Evolutionary conservation across 2,888 invertebrate genomes (phyloP).

Genomic region (Sarcophaga carnaria): DNA sequence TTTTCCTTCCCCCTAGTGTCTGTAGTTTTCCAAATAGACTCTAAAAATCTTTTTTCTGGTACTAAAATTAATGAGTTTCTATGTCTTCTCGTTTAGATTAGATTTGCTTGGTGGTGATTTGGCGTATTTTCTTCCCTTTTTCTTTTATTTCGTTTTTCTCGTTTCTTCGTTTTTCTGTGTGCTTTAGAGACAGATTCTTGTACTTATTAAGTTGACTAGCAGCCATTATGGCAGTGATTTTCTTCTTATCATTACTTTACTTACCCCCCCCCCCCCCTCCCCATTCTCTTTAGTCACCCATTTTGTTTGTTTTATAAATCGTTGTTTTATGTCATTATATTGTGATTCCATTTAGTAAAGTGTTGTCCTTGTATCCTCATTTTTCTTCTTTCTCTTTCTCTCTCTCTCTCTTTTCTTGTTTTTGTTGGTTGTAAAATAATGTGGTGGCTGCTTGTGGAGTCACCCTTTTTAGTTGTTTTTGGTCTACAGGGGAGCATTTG

Average conservation of each 20-base stretch:
- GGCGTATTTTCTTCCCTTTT: slow-evolving; percentile 22
- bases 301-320: slow-evolving; percentile 53
- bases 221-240: slow-evolving; percentile 71
- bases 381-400: not conserved
- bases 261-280: not conserved
- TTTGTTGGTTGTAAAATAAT: not conserved
- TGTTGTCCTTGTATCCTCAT: slow-evolving; percentile 37
- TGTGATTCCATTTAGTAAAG: slow-evolving; percentile 76
- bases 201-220: slow-evolving; percentile 64
- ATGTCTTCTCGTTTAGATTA: slow-evolving; percentile 43
- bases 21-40: too few relatives aligned
- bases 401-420: slow-evolving; percentile 27
- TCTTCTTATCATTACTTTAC: slow-evolving; percentile 51
- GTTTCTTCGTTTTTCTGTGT: not conserved
- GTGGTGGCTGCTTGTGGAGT: slow-evolving; percentile 33
- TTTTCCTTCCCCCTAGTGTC: too few relatives aligned
- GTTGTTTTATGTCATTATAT: slow-evolving; percentile 77
- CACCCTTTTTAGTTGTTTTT: slow-evolving; percentile 27
- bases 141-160: slow-evolving; percentile 28
- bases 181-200: slow-evolving; percentile 32
- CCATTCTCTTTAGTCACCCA: slow-evolving; percentile 36
- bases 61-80: slow-evolving; percentile 58
- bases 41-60: not conserved
- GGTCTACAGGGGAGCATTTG: not conserved
- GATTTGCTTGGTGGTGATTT: slow-evolving; percentile 46